Base-by-base conservation (phyloP, 2,797 vertebrate species). In the Iguana delicatissima region DNA sequence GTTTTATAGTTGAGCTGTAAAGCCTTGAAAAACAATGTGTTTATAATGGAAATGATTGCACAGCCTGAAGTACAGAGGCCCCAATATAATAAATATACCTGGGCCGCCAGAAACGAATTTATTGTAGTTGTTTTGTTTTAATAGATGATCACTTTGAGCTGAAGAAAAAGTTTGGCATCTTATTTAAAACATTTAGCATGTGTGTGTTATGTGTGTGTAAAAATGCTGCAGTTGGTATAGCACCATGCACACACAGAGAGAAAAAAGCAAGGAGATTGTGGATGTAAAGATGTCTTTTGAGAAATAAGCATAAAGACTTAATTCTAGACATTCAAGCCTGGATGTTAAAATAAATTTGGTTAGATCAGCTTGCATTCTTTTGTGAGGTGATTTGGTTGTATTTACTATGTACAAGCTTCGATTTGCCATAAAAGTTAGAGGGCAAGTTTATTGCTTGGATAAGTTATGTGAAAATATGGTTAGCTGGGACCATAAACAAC, bases 351-450 rank as follows among this genome's bases (percentile, higher is more conserved):
- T 80, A 55, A 18, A 89, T 91, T 62, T 92, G 29, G 18, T 64
- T 93, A 79, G 46, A 91, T 91, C 14, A 86, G 64, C 18, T 82
- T 38, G 1, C 50, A 77, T 85, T 92, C 80, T 29, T 92, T 16
- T 86, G 67, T 32, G 55, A 89, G 84, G 59, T 88, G 73, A 92
- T 93, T 91, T 90, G 12, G n/a, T 92, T 90, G 93, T 91, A 92
- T 92, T 94, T 93, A 90, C 4, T 84, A 55, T 59, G 76, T 90
- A 81, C 67, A 93, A 82, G 1, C 67, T 92, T 88, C 62, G 91
- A 91, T 93, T 91, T 92, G 79, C 79, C 38, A 83, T 94, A 89
- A 90, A 92, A 92, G 42, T 12, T 87, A 72, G 42, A 86, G 13
- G 26, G 0, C 77, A 55, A 67, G 88, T 93, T 91, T 92, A 92